Base-by-base conservation (phyloP, 2,113 vertebrate genomes). In the Regulus satrapa region DNA sequence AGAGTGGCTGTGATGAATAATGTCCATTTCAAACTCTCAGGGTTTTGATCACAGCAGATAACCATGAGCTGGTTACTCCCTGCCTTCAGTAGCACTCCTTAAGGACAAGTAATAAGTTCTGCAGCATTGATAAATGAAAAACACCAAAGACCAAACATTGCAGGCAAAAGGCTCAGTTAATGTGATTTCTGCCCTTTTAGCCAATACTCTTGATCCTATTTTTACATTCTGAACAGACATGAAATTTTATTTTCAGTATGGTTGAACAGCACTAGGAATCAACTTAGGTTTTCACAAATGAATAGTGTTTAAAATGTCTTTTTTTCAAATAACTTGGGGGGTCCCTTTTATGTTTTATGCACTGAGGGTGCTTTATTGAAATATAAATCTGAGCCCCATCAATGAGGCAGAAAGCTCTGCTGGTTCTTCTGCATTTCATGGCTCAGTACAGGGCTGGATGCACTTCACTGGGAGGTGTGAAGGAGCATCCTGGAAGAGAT, bases 401-500 rank as follows among this genome's bases (percentile, higher is more conserved):
- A 38, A 38, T 16, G 18, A 61, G 43, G 62, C 66, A 91, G 66
- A 68, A 89, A 85, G 74, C 58, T 92, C 41, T 85, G 77, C 87
- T 88, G 21, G 29, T 82, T 92, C 85, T 91, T 76, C 81, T 79
- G 78, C 62, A 13, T 88, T 95, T 94, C 74, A 68, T 2, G 5
- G 69, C 88, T 93, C 1, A 0, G 48, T 32, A 79, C 16, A 54
- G 54, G 23, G 84, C 69, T 96, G 66, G 77, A 91, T 95, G 74
- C 71, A 26, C 62, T 96, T 87, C 75, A 89, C 81, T 79, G 71
- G 68, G 91, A 95, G 93, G 94, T 96, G 94, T 91, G 96, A 95
- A 95, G 85, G 89, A 97, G 94, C 86, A 96, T 84, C 93, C 91
- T 95, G 89, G 80, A 95, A 94, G 89, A 81, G 95, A 89, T 68